These are phyloP conservation scores for Mythimna impura DNA, from an alignment of 2,888 invertebrate species.

Conservation along the genomic window DNA sequence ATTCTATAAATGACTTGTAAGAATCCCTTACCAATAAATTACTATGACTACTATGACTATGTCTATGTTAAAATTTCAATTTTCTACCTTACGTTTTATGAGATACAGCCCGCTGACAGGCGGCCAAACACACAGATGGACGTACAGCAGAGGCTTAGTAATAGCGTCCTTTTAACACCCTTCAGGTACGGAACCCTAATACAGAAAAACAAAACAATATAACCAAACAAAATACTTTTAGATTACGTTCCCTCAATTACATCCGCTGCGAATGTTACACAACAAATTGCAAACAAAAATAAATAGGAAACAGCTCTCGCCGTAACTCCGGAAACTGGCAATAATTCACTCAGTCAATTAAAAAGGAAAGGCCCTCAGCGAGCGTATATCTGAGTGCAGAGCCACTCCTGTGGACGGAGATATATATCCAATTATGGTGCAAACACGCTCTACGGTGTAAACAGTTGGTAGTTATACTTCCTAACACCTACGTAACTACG, in stretches of 20 bases:
- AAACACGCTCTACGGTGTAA: constrained; percentile 14
- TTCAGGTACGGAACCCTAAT: too few relatives aligned
- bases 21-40: too few relatives aligned
- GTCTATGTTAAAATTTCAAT: too few relatives aligned
- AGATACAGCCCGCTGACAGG: too few relatives aligned
- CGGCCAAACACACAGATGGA: too few relatives aligned
- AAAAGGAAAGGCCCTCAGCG: constrained; percentile 50
- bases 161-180: too few relatives aligned
- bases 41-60: too few relatives aligned
- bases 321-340: constrained; percentile 40
- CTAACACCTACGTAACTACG: constrained; percentile 20
- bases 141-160: too few relatives aligned
- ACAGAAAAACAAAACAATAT: constrained; percentile 3
- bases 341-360: constrained; percentile 55
- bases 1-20: too few relatives aligned
- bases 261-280: constrained; percentile 29
- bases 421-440: constrained; percentile 48
- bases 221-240: constrained; percentile 9
- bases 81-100: too few relatives aligned
- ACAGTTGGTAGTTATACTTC: constrained; percentile 7
- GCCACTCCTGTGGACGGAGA: constrained; percentile 50
- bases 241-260: constrained; percentile 13
- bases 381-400: constrained; percentile 42
- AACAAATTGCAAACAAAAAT: constrained; percentile 38
- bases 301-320: constrained; percentile 36